phyloP scores from a whole-genome alignment of 2,888 invertebrate species.

The Carpatolechia fugitivella region DNA sequence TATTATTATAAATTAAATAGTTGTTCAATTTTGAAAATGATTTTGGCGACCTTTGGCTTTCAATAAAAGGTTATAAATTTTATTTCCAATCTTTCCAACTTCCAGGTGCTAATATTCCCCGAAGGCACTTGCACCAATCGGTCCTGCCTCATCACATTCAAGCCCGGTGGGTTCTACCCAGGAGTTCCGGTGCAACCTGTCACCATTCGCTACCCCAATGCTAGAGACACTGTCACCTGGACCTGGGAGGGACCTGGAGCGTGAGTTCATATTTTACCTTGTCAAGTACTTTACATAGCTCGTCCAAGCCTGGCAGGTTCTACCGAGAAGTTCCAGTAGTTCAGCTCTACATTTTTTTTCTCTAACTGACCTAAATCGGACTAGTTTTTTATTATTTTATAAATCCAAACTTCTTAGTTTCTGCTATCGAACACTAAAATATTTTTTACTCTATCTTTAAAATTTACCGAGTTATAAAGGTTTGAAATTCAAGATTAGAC shows the following conservation, averaged over 20 bases:
- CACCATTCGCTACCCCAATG: constrained; percentile 93
- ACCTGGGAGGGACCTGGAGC: constrained; percentile 97
- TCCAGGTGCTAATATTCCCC: constrained; percentile 93
- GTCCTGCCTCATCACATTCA: constrained; percentile 92
- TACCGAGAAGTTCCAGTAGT: constrained; percentile 94
- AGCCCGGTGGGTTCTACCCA: constrained; percentile 96
- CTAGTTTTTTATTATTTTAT: no score
- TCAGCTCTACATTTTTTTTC: no score
- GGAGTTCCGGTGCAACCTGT: constrained; percentile 98
- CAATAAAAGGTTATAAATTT: no score
- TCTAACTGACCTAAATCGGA: no score
- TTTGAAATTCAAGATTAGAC: no score
- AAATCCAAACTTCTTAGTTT: no score
- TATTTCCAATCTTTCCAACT: constrained; percentile 18
- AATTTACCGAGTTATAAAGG: no score
- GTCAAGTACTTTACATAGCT: background rate
- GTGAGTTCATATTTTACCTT: constrained; percentile 79
- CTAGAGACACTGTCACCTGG: constrained; percentile 93
- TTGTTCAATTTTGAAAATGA: no score
- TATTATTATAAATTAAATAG: no score
- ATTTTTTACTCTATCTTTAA: no score
- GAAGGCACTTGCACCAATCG: constrained; percentile 98
- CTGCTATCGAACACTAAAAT: no score
- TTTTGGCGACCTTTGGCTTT: no score
- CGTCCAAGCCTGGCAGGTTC: constrained; percentile 95